Conservation (phyloP, 2,797 vertebrate genomes). For the Cryptoprocta ferox region DNA sequence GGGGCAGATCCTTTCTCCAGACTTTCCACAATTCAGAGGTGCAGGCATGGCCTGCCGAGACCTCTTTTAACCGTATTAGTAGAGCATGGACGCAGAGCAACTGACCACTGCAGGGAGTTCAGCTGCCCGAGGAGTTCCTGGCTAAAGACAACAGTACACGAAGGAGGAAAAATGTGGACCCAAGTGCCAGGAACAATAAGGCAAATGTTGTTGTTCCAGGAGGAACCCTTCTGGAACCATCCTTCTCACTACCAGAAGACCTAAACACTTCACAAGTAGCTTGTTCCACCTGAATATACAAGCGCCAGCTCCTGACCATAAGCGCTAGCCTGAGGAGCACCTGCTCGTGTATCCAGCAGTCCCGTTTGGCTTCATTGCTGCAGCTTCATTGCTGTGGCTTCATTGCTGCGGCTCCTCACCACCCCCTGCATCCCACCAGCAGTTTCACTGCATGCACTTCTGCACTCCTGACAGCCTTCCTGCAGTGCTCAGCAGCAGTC, state of each 20-base stretch:
- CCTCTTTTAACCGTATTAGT: not conserved
- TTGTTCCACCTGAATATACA: not conserved
- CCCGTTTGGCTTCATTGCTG: rapidly evolving
- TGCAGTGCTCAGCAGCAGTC: rapidly evolving
- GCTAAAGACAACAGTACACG: not conserved
- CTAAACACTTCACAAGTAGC: not conserved
- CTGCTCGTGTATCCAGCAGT: rapidly evolving
- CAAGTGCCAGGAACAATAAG: not conserved
- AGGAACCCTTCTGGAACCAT: not conserved
- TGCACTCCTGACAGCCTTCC: rapidly evolving
- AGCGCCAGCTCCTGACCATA: not conserved
- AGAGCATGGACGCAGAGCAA: not conserved
- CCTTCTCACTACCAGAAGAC: not conserved
- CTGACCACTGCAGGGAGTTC: not conserved
- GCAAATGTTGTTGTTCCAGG: rapidly evolving
- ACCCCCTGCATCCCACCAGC: not conserved
- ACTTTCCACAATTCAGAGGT: not conserved
- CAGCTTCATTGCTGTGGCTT: no score
- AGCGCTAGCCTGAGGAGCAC: not conserved
- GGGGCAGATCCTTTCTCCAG: not conserved
- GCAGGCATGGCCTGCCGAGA: not conserved
- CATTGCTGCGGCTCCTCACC: not conserved
- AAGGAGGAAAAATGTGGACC: not conserved
- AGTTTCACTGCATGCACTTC: rapidly evolving
- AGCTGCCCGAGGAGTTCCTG: not conserved